phyloP scores from a whole-genome alignment of 2,797 vertebrate species.

The Melanotaenia boesemani region DNA sequence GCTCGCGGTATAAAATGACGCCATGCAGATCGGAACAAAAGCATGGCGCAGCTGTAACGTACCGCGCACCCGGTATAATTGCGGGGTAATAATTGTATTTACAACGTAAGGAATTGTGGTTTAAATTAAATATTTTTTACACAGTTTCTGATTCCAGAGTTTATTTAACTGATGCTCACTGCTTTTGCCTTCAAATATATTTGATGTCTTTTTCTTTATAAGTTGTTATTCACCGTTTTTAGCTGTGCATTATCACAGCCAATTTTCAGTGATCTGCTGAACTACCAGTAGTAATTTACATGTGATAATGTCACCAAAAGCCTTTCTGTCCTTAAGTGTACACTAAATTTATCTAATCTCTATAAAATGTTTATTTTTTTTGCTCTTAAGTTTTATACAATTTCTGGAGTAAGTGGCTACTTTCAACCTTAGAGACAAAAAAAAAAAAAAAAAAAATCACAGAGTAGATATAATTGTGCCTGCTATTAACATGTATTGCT shows the following conservation, averaged over 20 bases:
- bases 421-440: slow-evolving; percentile 17
- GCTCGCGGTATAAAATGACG: too few species aligned
- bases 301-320: slow-evolving; percentile 23
- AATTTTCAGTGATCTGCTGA: background rate
- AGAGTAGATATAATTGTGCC: slow-evolving; percentile 37
- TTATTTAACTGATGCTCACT: background rate
- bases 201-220: background rate
- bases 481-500: slow-evolving; percentile 63
- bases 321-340: slow-evolving; percentile 12
- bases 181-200: background rate
- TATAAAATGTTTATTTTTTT: slow-evolving; percentile 20
- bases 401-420: slow-evolving; percentile 2
- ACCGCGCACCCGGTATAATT: too few species aligned
- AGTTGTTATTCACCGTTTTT: background rate
- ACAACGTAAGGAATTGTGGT: background rate
- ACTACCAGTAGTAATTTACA: background rate
- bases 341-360: slow-evolving; percentile 20
- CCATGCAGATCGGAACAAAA: too few species aligned
- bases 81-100: slow-evolving; percentile 1
- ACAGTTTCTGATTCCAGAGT: background rate
- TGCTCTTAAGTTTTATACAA: slow-evolving; percentile 44
- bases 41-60: too few species aligned
- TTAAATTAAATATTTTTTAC: background rate
- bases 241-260: background rate
- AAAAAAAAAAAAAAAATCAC: slow-evolving; percentile 1